Percentiles rank a stretch among this genome's conserved stretches.
phyloP scores from a whole-genome alignment of 2,888 invertebrate genomes.

The Xanthostigma xanthostigma region DNA sequence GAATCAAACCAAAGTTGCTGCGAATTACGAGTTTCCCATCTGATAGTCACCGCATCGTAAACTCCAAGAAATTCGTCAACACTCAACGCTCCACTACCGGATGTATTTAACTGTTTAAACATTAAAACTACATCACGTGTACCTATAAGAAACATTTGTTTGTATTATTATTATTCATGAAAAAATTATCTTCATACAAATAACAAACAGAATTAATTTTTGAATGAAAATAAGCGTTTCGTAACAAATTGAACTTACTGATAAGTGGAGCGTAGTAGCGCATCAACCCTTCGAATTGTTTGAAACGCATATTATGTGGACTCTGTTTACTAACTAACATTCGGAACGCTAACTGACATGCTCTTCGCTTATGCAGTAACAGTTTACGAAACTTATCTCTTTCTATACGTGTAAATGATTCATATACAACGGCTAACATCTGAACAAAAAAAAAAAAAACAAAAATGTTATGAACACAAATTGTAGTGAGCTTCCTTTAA shows the following conservation, averaged over 20 bases:
- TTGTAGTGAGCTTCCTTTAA: no score
- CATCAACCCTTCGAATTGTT: slow-evolving; percentile 70
- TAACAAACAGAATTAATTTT: background rate
- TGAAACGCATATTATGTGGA: slow-evolving; percentile 49
- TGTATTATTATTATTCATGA: no score
- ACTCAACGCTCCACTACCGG: slow-evolving; percentile 47
- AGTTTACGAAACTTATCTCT: slow-evolving; percentile 73
- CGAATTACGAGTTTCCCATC: slow-evolving; percentile 57
- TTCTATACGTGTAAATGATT: slow-evolving; percentile 74
- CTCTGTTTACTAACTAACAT: slow-evolving; percentile 63
- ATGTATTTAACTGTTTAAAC: slow-evolving; percentile 63
- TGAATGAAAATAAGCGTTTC: background rate
- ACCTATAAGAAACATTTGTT: slow-evolving; percentile 28
- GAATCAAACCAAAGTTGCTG: slow-evolving; percentile 60
- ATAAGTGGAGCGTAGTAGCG: slow-evolving; percentile 51
- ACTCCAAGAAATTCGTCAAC: slow-evolving; percentile 58
- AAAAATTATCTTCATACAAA: no score
- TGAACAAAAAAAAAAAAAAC: slow-evolving; percentile 25
- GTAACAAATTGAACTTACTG: background rate
- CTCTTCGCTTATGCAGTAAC: slow-evolving; percentile 64
- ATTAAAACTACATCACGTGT: slow-evolving; percentile 60
- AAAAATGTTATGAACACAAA: background rate
- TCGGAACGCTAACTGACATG: slow-evolving; percentile 67
- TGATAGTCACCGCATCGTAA: slow-evolving; percentile 55
- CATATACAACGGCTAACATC: slow-evolving; percentile 84